These are phyloP conservation scores for Sepiola atlantica DNA, from an alignment of 2,888 invertebrate genomes.

Conservation along the genomic window DNA sequence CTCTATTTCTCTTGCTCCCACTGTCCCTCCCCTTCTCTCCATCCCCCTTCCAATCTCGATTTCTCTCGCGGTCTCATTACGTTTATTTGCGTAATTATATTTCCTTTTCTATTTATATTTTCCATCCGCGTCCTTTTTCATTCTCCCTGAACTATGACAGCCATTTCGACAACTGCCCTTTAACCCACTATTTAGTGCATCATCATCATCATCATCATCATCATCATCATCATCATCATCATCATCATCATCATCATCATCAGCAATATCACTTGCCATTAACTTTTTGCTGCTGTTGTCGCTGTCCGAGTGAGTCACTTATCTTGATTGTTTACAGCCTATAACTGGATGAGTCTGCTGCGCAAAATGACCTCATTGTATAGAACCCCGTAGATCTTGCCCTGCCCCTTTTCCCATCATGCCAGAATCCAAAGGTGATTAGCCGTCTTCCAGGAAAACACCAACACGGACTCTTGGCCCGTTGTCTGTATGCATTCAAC, in stretches of 20 bases:
- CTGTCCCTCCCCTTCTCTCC: conserved; percentile 47
- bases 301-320: too few relatives aligned
- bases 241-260: not conserved
- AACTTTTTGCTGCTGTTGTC: too few relatives aligned
- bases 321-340: too few relatives aligned
- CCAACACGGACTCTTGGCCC: too few relatives aligned
- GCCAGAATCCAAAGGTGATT: too few relatives aligned
- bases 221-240: not conserved
- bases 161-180: not conserved
- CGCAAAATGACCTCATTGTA: too few relatives aligned
- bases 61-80: not conserved
- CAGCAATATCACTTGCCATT: too few relatives aligned
- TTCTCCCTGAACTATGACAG: not conserved
- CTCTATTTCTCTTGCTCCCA: conserved; percentile 36
- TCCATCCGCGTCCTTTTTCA: not conserved
- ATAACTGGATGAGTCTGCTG: too few relatives aligned
- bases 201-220: not conserved
- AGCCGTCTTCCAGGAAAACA: too few relatives aligned
- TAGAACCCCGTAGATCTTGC: too few relatives aligned
- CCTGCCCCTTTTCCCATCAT: too few relatives aligned
- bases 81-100: not conserved
- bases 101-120: not conserved
- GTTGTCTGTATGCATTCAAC: too few relatives aligned
- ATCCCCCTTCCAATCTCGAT: conserved; percentile 38
- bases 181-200: not conserved